These are phyloP conservation scores for Seira musarum DNA, from an alignment of 2,888 invertebrate species.

Conservation along the genomic window DNA sequence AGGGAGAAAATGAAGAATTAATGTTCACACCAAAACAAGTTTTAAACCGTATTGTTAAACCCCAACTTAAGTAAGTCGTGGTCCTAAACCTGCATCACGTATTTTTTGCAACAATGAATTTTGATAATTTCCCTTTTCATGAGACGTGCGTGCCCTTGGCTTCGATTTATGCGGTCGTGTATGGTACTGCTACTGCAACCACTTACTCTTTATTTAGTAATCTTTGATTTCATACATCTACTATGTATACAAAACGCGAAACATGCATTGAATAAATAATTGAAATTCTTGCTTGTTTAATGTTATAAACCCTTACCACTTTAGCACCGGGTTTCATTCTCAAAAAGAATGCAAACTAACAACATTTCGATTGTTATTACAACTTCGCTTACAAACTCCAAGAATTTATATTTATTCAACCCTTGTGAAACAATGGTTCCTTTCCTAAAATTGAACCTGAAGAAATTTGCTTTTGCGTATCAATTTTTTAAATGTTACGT, in stretches of 20 bases:
- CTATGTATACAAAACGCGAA: neutral
- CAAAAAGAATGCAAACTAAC: neutral
- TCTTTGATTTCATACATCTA: neutral
- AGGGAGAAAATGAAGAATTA: neutral
- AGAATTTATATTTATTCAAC: neutral
- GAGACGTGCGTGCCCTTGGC: neutral
- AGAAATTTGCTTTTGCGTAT: no score
- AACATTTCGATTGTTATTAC: neutral
- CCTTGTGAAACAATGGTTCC: neutral
- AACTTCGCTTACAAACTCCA: neutral
- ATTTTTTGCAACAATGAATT: neutral
- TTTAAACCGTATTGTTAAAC: no score
- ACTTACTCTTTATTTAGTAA: neutral
- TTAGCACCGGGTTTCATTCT: neutral
- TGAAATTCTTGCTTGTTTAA: neutral
- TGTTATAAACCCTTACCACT: neutral
- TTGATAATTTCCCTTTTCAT: neutral
- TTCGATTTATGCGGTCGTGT: neutral
- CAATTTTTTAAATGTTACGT: neutral
- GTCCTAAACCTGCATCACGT: neutral
- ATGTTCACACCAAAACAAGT: neutral
- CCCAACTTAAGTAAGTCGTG: no score
- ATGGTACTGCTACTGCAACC: no score
- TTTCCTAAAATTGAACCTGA: neutral
- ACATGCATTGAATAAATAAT: neutral